phyloP scores from a whole-genome alignment of 2,888 invertebrate genomes.

The Blastobasis adustella region DNA sequence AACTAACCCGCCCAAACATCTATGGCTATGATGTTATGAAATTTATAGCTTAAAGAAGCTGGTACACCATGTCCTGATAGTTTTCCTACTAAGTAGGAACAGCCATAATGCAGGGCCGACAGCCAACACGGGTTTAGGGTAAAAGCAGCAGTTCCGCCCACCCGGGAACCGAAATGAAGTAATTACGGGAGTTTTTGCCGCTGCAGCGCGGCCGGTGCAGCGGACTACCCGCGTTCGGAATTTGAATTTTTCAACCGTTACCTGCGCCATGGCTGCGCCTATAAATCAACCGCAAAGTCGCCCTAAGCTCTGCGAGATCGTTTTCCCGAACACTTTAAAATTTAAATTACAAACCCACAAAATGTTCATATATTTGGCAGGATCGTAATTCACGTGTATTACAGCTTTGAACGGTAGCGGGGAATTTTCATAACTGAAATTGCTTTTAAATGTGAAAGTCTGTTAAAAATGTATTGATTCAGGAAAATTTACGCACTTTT shows the following conservation, averaged over 20 bases:
- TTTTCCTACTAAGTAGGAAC: no score
- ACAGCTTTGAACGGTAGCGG: neutral
- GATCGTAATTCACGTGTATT: neutral
- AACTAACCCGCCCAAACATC: no score
- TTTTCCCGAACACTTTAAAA: constrained; percentile 63
- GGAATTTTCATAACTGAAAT: neutral
- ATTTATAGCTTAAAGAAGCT: no score
- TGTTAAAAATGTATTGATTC: no score
- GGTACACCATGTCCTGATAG: no score
- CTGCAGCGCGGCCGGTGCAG: constrained; percentile 22
- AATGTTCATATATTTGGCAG: constrained; percentile 5
- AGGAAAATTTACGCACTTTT: no score
- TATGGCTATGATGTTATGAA: no score
- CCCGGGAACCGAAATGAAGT: constrained; percentile 1
- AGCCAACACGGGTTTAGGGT: no score
- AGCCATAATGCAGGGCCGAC: no score
- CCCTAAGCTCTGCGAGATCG: constrained; percentile 61
- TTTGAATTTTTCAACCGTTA: constrained; percentile 71
- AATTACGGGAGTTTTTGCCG: constrained; percentile 23
- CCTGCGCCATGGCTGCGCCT: constrained; percentile 67
- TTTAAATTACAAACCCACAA: constrained; percentile 54
- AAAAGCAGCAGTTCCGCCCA: no score
- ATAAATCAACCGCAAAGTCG: constrained; percentile 68
- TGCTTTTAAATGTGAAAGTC: no score
- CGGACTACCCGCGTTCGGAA: constrained; percentile 23